Evolutionary conservation across 1,140 invertebrate species (phyloP).

Genomic region (Brachionus plicatilis): DNA sequence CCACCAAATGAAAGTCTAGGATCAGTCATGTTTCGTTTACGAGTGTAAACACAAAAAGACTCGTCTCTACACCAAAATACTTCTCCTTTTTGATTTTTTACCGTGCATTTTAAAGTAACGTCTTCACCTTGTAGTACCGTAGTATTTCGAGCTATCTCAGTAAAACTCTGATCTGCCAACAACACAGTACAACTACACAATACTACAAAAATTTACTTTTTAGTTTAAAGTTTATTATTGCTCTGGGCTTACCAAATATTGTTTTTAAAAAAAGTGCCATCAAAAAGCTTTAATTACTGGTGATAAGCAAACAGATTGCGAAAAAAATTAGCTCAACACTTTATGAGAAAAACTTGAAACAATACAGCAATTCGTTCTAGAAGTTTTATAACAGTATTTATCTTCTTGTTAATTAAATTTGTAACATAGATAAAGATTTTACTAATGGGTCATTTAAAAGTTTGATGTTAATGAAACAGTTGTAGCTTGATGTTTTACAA

Average conservation of each 20-base stretch:
- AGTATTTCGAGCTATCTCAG: background rate
- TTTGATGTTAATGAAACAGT: background rate
- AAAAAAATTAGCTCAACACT: background rate
- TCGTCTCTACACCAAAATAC: slow-evolving; percentile 34
- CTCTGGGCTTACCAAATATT: background rate
- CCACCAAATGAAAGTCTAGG: background rate
- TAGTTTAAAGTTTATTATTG: background rate
- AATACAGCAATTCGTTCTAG: background rate
- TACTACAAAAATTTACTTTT: background rate
- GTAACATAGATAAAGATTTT: background rate
- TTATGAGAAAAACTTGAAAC: background rate
- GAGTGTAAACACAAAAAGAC: slow-evolving; percentile 11
- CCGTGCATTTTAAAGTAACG: background rate
- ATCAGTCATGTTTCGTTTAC: slow-evolving; percentile 29
- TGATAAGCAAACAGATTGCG: background rate
- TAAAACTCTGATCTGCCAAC: background rate
- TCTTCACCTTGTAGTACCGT: slow-evolving; percentile 21
- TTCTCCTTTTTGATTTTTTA: slow-evolving; percentile 34
- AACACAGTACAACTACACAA: background rate
- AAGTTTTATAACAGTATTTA: background rate
- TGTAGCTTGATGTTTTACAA: background rate
- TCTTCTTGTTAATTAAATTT: background rate
- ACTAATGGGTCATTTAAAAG: background rate
- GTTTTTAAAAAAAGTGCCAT: background rate
- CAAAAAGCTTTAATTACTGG: background rate